Conservation (phyloP, 64 coral and sea anemone genomes). For the Porites australiensis region DNA sequence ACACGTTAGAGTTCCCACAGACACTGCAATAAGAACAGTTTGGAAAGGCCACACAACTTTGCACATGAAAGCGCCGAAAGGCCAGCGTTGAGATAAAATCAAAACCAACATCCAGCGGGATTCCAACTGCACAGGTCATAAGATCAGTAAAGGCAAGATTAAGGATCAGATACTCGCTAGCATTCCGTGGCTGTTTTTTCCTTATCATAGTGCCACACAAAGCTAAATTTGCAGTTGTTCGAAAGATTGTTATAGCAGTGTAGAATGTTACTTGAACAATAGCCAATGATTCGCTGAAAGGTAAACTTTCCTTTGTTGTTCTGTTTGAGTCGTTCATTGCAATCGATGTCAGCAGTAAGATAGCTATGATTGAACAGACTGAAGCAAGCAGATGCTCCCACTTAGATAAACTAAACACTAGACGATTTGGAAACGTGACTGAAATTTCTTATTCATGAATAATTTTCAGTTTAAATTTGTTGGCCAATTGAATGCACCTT, state of each 20-base stretch:
- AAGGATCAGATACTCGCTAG: slow-evolving; percentile 83
- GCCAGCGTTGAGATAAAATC: slow-evolving; percentile 63
- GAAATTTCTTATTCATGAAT: no score
- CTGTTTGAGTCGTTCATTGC: slow-evolving; percentile 3
- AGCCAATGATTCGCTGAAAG: not conserved
- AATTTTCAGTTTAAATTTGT: no score
- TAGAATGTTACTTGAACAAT: slow-evolving; percentile 63
- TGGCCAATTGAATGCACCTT: no score
- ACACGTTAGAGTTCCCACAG: slow-evolving; percentile 73
- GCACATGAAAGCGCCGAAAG: slow-evolving; percentile 72
- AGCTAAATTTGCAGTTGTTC: slow-evolving; percentile 70
- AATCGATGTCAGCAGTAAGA: not conserved
- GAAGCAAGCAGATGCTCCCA: not conserved
- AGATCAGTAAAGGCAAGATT: slow-evolving; percentile 82
- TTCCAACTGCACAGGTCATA: slow-evolving; percentile 62
- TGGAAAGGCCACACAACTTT: slow-evolving; percentile 88
- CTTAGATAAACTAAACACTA: no score
- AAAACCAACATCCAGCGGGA: slow-evolving; percentile 73
- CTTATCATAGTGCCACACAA: slow-evolving; percentile 65
- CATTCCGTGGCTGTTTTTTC: slow-evolving; percentile 52
- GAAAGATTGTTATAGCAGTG: slow-evolving; percentile 33
- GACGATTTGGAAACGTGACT: no score
- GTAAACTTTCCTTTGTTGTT: not conserved
- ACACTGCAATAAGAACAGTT: slow-evolving; percentile 77
- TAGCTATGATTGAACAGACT: no score